A percentile compares a stretch with the other conserved stretches of the same genome.
phyloP scores from a whole-genome alignment of 1,140 invertebrate genomes.

The Temnothorax curvispinosus region DNA sequence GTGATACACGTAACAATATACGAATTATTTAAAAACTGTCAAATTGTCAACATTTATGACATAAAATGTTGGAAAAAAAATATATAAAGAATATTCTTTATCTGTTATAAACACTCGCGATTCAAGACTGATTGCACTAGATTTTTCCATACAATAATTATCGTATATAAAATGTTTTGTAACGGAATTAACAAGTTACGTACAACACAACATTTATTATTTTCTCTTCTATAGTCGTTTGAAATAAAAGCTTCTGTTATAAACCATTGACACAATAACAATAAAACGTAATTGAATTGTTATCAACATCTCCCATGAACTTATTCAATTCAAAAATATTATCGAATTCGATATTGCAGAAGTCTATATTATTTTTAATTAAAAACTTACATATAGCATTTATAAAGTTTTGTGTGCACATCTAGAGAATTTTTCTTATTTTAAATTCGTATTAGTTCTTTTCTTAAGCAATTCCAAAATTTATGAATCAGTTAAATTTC shows the following conservation, averaged over 20 bases:
- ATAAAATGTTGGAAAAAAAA: neutral
- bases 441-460: neutral
- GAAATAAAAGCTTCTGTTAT: constrained; percentile 22
- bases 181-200: neutral
- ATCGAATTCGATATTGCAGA: neutral
- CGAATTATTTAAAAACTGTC: neutral
- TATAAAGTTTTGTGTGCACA: neutral
- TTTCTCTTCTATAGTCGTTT: neutral
- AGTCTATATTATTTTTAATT: constrained; percentile 11
- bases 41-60: neutral
- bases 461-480: neutral
- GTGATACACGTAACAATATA: neutral
- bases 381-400: neutral
- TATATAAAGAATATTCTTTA: neutral
- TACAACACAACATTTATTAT: neutral
- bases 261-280: constrained; percentile 18
- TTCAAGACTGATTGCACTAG: neutral
- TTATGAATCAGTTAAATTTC: neutral
- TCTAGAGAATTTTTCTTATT: neutral
- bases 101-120: neutral
- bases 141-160: constrained; percentile 8
- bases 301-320: neutral
- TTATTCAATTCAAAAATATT: neutral
- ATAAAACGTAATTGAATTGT: constrained; percentile 24
- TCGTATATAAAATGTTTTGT: neutral